Percentiles rank a stretch among this genome's conserved stretches.
These are phyloP conservation scores for Clytia hemisphaerica DNA, from an alignment of 30 jellyfish, hydroid and myxozoan genomes.

Conservation along the genomic window DNA sequence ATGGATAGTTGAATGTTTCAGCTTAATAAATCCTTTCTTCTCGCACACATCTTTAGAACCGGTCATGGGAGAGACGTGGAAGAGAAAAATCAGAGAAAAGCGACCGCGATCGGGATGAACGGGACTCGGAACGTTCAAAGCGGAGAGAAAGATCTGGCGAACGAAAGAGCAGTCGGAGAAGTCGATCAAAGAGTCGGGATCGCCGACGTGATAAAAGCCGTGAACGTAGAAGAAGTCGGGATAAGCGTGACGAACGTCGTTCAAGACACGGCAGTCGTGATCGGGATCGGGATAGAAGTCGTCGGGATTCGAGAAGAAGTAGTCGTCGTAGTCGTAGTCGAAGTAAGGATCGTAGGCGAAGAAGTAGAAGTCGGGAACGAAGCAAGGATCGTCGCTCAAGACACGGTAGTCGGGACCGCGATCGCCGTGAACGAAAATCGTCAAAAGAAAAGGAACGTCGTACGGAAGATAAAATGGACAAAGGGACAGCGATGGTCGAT, in stretches of 20 bases:
- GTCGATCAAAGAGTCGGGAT: slow-evolving; percentile 29
- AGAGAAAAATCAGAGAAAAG: slow-evolving; percentile 32
- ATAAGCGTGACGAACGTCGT: slow-evolving; percentile 29
- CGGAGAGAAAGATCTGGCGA: slow-evolving; percentile 33
- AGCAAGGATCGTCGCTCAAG: too few species aligned
- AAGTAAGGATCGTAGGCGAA: slow-evolving; percentile 53
- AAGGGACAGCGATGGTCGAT: too few species aligned
- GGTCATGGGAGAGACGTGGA: slow-evolving; percentile 31
- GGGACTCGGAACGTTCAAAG: slow-evolving; percentile 16
- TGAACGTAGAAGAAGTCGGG: slow-evolving; percentile 32
- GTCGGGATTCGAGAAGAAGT: slow-evolving; percentile 3
- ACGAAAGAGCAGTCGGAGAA: slow-evolving; percentile 19
- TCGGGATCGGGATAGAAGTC: slow-evolving; percentile 19
- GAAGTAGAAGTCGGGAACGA: slow-evolving; percentile 56
- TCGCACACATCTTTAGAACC: too few species aligned
- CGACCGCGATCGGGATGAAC: slow-evolving; percentile 24
- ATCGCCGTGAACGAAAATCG: slow-evolving; percentile 34
- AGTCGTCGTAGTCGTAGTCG: slow-evolving; percentile 37
- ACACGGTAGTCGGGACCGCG: not conserved
- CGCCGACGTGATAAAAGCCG: slow-evolving; percentile 33
- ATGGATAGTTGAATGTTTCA: too few species aligned
- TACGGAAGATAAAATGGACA: too few species aligned
- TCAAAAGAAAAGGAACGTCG: not conserved
- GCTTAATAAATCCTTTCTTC: too few species aligned
- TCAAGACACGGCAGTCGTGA: slow-evolving; percentile 14